phyloP scores from a whole-genome alignment of 2,888 invertebrate genomes.

The Leptodirus hochenwartii region DNA sequence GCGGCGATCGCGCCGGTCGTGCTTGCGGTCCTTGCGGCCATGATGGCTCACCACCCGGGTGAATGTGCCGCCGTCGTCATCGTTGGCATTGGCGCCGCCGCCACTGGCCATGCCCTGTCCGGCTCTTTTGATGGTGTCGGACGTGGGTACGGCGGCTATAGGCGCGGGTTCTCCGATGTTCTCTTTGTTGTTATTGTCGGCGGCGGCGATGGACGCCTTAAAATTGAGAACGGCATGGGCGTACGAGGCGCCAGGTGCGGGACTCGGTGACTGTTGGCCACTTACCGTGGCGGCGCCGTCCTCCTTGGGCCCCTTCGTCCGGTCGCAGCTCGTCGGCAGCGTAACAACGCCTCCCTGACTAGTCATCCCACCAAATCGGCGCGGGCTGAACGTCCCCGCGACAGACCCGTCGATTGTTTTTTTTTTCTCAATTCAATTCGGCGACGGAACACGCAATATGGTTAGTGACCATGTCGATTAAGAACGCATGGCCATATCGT shows the following conservation, averaged over 20 bases:
- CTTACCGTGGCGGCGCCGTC: too few relatives aligned
- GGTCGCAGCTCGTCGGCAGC: too few relatives aligned
- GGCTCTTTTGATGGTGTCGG: slow-evolving; percentile 14
- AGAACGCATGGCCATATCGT: slow-evolving; percentile 27
- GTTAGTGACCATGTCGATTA: slow-evolving; percentile 26
- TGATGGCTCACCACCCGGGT: slow-evolving; percentile 25
- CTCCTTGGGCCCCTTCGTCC: slow-evolving; percentile 7
- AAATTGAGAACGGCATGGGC: slow-evolving; percentile 53
- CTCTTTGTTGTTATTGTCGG: slow-evolving; percentile 19
- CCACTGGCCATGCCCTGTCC: too few relatives aligned
- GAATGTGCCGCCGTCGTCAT: slow-evolving; percentile 23
- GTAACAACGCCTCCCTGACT: too few relatives aligned
- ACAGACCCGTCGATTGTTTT: slow-evolving; percentile 19
- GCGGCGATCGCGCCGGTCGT: too few relatives aligned
- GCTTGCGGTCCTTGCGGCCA: slow-evolving; percentile 25
- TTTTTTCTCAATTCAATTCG: too few relatives aligned
- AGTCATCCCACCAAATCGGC: too few relatives aligned
- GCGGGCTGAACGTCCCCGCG: too few relatives aligned
- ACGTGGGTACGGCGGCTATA: slow-evolving; percentile 10
- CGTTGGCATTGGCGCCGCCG: too few relatives aligned
- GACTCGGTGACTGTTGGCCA: too few relatives aligned
- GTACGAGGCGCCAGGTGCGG: slow-evolving; percentile 46
- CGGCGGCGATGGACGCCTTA: too few relatives aligned
- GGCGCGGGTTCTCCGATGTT: slow-evolving; percentile 15
- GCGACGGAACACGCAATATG: too few relatives aligned